Percentiles rank a stretch among this genome's conserved stretches.
Evolutionary conservation across 2,113 vertebrate species (phyloP).

Genomic region (Rousettus leschenaultii): DNA sequence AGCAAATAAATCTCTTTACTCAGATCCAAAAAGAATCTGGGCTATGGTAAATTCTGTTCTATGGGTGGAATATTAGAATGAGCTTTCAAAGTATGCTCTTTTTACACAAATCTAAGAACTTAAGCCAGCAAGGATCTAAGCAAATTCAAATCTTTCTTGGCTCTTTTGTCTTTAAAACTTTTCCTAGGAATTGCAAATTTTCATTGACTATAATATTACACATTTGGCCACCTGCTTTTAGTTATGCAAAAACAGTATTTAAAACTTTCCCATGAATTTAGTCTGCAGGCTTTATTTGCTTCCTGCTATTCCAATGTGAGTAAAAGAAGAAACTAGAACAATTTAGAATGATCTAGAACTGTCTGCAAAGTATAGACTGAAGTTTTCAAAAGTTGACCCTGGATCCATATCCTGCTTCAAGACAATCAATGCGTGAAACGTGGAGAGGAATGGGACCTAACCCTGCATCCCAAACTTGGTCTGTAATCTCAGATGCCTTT

Average conservation of each 20-base stretch:
- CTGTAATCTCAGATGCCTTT: neutral
- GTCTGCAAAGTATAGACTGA: neutral
- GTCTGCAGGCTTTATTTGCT: neutral
- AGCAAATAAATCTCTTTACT: constrained; percentile 26
- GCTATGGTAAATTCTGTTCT: constrained; percentile 2
- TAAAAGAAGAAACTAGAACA: neutral
- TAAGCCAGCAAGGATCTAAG: neutral
- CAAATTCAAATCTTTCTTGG: neutral
- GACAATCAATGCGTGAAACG: neutral
- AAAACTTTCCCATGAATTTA: neutral
- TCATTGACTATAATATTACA: neutral
- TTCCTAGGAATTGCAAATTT: neutral
- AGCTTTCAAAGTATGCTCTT: neutral
- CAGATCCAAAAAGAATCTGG: neutral
- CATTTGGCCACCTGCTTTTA: neutral
- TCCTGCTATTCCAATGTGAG: neutral
- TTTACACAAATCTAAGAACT: neutral
- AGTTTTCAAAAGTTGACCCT: neutral
- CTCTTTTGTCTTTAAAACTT: neutral
- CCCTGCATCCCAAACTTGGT: neutral
- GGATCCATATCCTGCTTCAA: neutral
- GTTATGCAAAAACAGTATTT: neutral
- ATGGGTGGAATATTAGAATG: neutral
- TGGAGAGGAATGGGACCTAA: neutral
- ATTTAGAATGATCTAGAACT: neutral